phyloP scores from a whole-genome alignment of 2,888 invertebrate genomes.

The Tenthredo distinguenda region DNA sequence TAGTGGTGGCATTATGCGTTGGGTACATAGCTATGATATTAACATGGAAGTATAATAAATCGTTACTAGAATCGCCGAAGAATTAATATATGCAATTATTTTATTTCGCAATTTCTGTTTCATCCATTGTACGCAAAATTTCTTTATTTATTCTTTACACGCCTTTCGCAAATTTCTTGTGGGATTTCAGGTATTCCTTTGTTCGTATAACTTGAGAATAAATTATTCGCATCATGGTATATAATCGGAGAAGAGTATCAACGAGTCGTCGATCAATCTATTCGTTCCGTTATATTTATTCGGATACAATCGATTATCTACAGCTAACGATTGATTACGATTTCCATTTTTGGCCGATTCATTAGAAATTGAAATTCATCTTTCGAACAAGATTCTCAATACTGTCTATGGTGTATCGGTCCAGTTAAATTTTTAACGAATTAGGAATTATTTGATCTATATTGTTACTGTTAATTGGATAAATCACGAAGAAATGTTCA shows the following conservation, averaged over 20 bases:
- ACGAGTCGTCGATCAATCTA: neutral
- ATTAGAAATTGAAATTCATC: conserved; percentile 9
- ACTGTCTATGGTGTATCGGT: conserved; percentile 4
- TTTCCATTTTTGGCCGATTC: conserved; percentile 14
- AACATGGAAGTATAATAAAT: neutral
- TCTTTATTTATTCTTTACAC: neutral
- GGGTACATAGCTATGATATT: neutral
- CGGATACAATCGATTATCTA: neutral
- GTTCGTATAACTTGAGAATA: neutral
- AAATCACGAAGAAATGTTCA: neutral
- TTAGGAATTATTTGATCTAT: neutral
- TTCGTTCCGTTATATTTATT: neutral
- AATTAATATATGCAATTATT: neutral
- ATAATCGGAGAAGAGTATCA: neutral
- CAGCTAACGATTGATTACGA: neutral
- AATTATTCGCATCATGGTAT: neutral
- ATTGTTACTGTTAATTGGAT: neutral
- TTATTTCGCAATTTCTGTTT: neutral
- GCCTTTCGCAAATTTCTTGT: conserved; percentile 12
- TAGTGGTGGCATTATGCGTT: neutral
- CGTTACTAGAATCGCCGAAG: neutral
- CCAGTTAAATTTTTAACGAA: neutral
- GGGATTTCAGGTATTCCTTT: neutral
- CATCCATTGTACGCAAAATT: neutral
- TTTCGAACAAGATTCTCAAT: neutral